Base-by-base conservation (phyloP, 2,888 invertebrate species). In the Sminthurinus aureus region DNA sequence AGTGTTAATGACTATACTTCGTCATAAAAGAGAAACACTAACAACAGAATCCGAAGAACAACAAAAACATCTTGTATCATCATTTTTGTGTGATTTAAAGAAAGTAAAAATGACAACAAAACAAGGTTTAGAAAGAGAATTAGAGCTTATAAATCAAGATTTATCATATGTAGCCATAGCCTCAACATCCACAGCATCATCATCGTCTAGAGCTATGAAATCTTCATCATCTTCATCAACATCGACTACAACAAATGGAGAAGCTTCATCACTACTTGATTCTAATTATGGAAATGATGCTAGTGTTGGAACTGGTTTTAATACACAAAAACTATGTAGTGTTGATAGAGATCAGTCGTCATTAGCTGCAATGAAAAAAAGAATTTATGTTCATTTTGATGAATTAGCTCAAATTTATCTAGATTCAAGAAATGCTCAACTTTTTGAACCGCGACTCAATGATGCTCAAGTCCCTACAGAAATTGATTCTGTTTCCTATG, bases 321-420 rank as follows among this genome's bases (percentile, higher is more conserved):
- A 88, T 77, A 85, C 86, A 64, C 85, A 86, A 38, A 83, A 85
- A 8, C 74, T 85, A n/a, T 51, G 69, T 15, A 76, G 80, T 71
- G 83, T 85, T 0, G 86, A 85, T 24, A 22, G 73, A 24, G 83
- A 87, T 51, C 87, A 89, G 9, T 91, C 91, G 0, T 93, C 94
- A 0, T 90, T 96, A 51, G 93, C 94, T 0, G 91, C 93, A 26
- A 91, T 96, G 50, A 93, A 95, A 89, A 92, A 94, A 84, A 92
- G 96, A 20, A 94, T 97, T 92, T 93, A 94, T 89, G 93, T 94
- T 8, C 96, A 97, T 91, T 96, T 96, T 90, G 96, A 96, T 85
- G 97, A 97, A 90, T 94, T 97, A 90, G 95, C 96, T 75, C 93
- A 95, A 90, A 95, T 96, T 88, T 97, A 97, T 90, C 95, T 97